Evolutionary conservation across 2,888 invertebrate genomes (phyloP).

Genomic region (Rhingia campestris): DNA sequence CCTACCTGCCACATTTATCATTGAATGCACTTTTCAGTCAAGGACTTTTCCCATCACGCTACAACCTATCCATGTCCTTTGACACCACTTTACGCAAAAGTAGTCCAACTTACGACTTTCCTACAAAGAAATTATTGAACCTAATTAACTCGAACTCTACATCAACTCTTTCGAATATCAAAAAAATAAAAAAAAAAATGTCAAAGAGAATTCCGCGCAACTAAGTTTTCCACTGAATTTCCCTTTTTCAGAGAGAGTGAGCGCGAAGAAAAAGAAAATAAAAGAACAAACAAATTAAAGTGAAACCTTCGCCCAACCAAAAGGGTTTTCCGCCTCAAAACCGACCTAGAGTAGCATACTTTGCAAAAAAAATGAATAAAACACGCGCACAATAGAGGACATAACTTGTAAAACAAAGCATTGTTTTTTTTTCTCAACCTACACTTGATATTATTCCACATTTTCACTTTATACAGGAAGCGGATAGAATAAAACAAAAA

Average conservation of each 20-base stretch:
- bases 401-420: slow-evolving; percentile 22
- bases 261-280: neutral
- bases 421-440: slow-evolving; percentile 4
- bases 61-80: neutral
- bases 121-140: slow-evolving; percentile 36
- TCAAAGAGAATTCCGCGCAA: slow-evolving; percentile 43
- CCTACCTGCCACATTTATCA: neutral
- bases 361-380: slow-evolving; percentile 19
- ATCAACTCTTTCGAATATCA: neutral
- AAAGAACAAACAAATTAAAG: slow-evolving; percentile 36
- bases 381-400: slow-evolving; percentile 1
- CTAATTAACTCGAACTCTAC: slow-evolving; percentile 34
- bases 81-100: neutral
- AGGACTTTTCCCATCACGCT: neutral
- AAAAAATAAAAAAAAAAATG: neutral
- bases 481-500: neutral
- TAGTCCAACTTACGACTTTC: neutral
- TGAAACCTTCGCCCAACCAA: slow-evolving; percentile 51
- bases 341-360: slow-evolving; percentile 24
- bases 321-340: slow-evolving; percentile 40
- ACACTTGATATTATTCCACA: slow-evolving; percentile 14
- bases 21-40: neutral
- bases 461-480: slow-evolving; percentile 11
- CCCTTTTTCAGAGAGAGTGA: neutral
- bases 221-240: slow-evolving; percentile 39